These are phyloP conservation scores for Lithophane socia DNA, from an alignment of 2,888 invertebrate genomes.

Conservation along the genomic window DNA sequence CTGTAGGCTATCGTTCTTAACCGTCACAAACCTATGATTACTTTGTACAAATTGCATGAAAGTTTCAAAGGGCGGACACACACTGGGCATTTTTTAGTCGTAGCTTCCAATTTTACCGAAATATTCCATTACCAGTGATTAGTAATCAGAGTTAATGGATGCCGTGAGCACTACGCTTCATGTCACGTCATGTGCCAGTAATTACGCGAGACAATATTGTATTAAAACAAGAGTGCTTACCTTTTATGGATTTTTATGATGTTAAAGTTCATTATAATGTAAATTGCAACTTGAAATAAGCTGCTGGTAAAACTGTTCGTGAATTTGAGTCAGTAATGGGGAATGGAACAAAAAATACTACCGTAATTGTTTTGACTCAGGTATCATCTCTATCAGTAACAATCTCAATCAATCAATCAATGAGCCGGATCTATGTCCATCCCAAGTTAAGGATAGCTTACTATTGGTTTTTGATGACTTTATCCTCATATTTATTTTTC, in stretches of 20 bases:
- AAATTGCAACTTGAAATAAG: constrained; percentile 9
- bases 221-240: constrained; percentile 49
- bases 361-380: background rate
- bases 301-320: background rate
- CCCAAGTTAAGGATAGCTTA: background rate
- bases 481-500: background rate
- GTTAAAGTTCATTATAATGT: constrained; percentile 35
- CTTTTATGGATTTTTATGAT: constrained; percentile 46
- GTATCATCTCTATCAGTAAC: constrained; percentile 3
- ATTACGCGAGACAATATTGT: constrained; percentile 64
- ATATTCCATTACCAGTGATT: constrained; percentile 78
- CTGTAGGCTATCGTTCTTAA: constrained; percentile 5
- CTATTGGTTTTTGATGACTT: background rate
- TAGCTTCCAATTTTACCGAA: constrained; percentile 60
- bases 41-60: constrained; percentile 30
- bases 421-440: background rate
- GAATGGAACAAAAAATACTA: background rate
- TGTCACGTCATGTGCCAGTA: constrained; percentile 71
- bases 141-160: constrained; percentile 81
- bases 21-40: constrained; percentile 34
- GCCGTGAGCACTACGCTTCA: constrained; percentile 68
- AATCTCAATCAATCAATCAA: constrained; percentile 17
- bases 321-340: background rate
- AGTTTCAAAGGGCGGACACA: constrained; percentile 1
- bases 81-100: constrained; percentile 40